phyloP scores from a whole-genome alignment of 2,113 vertebrate species.

The Mixornis gularis region DNA sequence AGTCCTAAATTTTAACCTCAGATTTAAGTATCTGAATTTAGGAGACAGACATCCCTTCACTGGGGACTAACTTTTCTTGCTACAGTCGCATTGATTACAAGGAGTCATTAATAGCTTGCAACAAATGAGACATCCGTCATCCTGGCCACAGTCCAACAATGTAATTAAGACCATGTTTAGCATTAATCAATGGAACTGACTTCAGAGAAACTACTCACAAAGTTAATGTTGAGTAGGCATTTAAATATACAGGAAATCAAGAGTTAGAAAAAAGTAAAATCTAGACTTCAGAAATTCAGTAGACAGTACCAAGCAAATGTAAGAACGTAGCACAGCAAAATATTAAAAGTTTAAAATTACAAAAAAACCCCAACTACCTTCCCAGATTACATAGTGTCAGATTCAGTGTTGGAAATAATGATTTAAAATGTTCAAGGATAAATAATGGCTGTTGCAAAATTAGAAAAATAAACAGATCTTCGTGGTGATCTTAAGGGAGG shows the following conservation, averaged over 20 bases:
- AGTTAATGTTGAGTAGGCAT: not conserved
- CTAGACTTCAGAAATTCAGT: not conserved
- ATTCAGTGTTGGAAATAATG: not conserved
- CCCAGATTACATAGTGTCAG: not conserved
- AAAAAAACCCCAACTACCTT: fast-evolving
- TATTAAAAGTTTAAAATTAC: not conserved
- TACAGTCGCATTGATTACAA: not conserved
- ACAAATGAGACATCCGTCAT: not conserved
- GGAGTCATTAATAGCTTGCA: not conserved
- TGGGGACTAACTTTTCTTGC: not conserved
- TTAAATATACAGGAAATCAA: not conserved
- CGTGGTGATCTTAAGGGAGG: not conserved
- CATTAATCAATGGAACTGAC: not conserved
- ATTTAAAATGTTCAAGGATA: not conserved
- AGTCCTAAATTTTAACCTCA: not conserved
- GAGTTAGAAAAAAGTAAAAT: not conserved
- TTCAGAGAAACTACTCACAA: not conserved
- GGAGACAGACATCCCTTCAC: not conserved
- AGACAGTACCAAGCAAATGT: not conserved
- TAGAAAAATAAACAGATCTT: not conserved
- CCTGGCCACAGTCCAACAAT: not conserved
- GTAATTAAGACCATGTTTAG: slow-evolving; percentile 23
- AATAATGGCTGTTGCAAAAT: not conserved
- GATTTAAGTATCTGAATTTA: not conserved
- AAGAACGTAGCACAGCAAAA: not conserved